These are phyloP conservation scores for Cinclus mexicanus DNA, from an alignment of 2,113 vertebrate genomes.

Conservation along the genomic window DNA sequence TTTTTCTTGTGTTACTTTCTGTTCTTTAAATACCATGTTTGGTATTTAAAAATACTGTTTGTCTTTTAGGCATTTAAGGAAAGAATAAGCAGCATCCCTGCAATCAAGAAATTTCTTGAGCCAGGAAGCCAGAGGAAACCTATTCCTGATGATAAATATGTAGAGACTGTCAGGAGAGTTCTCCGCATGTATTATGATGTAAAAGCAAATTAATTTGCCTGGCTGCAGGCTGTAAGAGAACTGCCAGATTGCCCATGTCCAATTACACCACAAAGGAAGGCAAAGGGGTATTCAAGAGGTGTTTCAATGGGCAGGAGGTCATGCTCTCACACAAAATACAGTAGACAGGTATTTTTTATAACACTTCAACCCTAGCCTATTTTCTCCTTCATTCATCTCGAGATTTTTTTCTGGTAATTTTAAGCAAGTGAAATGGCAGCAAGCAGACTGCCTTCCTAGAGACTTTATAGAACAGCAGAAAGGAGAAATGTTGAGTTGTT, in stretches of 20 bases:
- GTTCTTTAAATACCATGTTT: background rate
- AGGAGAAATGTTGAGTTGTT: background rate
- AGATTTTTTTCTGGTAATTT: background rate
- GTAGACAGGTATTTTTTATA: background rate
- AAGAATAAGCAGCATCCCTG: conserved; percentile 75
- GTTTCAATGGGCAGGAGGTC: background rate
- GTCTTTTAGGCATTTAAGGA: conserved; percentile 78
- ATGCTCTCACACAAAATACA: background rate
- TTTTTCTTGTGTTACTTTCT: background rate
- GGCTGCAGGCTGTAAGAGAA: background rate
- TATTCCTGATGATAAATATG: conserved; percentile 74
- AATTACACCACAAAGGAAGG: background rate
- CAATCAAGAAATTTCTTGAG: conserved; percentile 81
- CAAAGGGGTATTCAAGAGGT: accelerated
- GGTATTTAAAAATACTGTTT: background rate
- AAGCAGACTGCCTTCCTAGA: background rate
- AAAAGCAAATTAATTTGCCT: background rate
- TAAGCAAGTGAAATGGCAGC: background rate
- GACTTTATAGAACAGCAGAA: background rate
- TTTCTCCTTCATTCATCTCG: background rate
- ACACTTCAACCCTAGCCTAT: background rate
- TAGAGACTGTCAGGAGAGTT: conserved; percentile 73
- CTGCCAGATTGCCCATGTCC: accelerated
- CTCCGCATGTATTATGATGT: conserved; percentile 22
- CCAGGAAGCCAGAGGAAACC: conserved; percentile 86